Evolutionary conservation across 2,888 invertebrate species (phyloP).

Genomic region (Pristionchus exspectatus): DNA sequence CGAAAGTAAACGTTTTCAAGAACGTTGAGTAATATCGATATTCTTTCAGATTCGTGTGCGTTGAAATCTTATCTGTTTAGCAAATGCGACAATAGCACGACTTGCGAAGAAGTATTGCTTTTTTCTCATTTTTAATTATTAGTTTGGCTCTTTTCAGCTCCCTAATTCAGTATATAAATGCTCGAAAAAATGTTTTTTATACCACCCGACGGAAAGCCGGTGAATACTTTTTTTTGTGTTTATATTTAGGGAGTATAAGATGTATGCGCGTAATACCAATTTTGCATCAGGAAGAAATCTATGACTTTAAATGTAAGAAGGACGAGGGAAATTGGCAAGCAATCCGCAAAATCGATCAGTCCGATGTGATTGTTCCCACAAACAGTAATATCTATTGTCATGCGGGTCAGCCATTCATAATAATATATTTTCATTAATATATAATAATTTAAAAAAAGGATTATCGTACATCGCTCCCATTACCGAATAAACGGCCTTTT

Average conservation of each 20-base stretch:
- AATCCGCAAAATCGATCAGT: not conserved
- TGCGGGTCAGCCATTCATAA: not conserved
- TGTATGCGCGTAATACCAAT: not conserved
- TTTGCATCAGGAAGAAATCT: not conserved
- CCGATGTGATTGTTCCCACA: not conserved
- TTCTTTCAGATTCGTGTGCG: not conserved
- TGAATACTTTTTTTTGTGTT: not conserved
- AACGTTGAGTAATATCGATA: not conserved
- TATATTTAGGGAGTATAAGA: too few relatives aligned
- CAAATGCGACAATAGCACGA: not conserved
- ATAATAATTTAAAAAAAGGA: too few relatives aligned
- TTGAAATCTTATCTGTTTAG: not conserved
- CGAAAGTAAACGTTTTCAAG: not conserved
- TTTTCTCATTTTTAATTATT: not conserved
- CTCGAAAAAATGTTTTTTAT: not conserved
- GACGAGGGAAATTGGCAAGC: not conserved
- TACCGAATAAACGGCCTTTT: too few relatives aligned
- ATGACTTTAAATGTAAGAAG: not conserved
- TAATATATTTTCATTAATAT: too few relatives aligned
- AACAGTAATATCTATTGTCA: not conserved
- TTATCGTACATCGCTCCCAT: too few relatives aligned
- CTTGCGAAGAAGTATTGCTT: not conserved
- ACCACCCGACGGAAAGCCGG: not conserved
- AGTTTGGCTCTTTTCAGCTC: not conserved
- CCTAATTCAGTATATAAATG: not conserved